Evolutionary conservation across 2,797 vertebrate genomes (phyloP).

Genomic region (Carduelis carduelis): DNA sequence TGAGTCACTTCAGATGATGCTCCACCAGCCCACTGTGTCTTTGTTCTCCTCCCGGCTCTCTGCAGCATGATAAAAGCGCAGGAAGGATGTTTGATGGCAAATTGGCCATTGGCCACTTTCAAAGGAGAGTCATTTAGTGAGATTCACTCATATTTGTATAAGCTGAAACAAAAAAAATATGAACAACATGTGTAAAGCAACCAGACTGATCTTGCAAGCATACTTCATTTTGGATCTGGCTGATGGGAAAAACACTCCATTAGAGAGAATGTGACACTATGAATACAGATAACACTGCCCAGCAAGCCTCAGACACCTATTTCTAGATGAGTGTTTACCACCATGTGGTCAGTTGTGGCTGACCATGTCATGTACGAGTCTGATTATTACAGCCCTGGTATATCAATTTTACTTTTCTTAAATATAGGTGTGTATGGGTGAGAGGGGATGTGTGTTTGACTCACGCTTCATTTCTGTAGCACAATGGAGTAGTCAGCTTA

Average conservation of each 20-base stretch:
- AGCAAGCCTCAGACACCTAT: not conserved
- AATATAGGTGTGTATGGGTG: rapidly evolving
- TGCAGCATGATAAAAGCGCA: conserved; percentile 12
- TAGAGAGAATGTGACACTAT: not conserved
- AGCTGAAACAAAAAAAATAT: not conserved
- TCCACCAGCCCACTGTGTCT: not conserved
- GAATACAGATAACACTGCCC: not conserved
- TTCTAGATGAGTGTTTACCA: conserved; percentile 31
- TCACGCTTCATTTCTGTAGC: not conserved
- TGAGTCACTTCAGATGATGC: not conserved
- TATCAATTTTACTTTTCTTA: not conserved
- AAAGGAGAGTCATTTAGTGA: conserved; percentile 55
- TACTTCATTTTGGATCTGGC: not conserved
- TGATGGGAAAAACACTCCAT: conserved; percentile 32
- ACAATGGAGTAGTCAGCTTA: not conserved
- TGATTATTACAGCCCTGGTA: not conserved
- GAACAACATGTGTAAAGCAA: not conserved
- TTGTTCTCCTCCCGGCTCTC: not conserved
- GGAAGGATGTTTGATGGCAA: conserved; percentile 38
- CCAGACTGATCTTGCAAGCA: not conserved
- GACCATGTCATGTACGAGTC: not conserved
- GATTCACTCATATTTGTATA: conserved; percentile 37
- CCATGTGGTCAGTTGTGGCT: not conserved
- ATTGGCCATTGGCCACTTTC: conserved; percentile 15
- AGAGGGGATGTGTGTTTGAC: not conserved